Evolutionary conservation across 2,888 invertebrate genomes (phyloP).

Genomic region (Pammene aurita): DNA sequence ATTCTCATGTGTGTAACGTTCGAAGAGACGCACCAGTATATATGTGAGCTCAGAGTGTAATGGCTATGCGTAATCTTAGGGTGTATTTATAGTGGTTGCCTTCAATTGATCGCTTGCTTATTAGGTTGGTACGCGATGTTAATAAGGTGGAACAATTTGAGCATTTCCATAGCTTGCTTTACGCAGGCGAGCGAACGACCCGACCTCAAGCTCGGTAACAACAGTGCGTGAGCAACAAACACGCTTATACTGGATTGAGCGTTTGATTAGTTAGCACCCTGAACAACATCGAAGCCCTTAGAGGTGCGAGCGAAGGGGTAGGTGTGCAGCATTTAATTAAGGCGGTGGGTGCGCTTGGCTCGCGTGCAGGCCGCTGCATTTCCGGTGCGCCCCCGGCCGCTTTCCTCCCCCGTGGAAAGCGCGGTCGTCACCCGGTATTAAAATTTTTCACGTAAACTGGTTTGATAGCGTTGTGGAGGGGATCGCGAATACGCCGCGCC

Average conservation of each 20-base stretch:
- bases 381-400: conserved; percentile 76
- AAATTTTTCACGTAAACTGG: conserved; percentile 83
- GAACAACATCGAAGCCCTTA: conserved; percentile 17
- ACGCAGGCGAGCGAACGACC: too few species aligned
- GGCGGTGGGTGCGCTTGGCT: conserved; percentile 78
- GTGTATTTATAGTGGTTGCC: background rate
- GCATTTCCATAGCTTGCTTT: background rate
- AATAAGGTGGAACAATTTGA: background rate
- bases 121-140: background rate
- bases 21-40: background rate
- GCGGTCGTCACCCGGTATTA: conserved; percentile 80
- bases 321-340: conserved; percentile 79
- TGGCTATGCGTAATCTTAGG: background rate
- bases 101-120: background rate
- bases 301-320: conserved; percentile 57
- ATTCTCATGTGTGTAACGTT: background rate
- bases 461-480: conserved; percentile 81
- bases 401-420: conserved; percentile 79
- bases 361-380: conserved; percentile 80
- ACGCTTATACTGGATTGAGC: background rate
- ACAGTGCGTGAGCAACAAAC: background rate
- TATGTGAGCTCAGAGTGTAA: background rate
- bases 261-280: background rate
- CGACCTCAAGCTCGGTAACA: too few species aligned
- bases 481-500: conserved; percentile 79